Base-by-base conservation (phyloP, 2,888 invertebrate species). In the Nomada goodeniana region DNA sequence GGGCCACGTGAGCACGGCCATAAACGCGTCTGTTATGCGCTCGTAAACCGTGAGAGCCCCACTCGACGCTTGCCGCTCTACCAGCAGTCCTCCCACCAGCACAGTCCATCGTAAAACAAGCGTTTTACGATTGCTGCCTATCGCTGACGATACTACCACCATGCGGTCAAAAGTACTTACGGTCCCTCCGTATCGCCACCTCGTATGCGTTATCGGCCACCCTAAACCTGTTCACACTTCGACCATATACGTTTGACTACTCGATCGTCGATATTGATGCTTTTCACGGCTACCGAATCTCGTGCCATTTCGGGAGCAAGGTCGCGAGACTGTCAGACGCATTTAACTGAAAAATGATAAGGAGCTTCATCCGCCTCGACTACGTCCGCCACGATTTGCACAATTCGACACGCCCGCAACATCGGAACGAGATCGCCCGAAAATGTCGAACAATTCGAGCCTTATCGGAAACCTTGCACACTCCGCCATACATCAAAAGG, bases 11-110 rank as follows among this genome's bases (percentile, higher is more conserved):
- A 93, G 93, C 93, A 91, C 90, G 90, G 91, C 93, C 93, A 93
- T 93, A 93, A 93, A 93, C 93, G 93, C 91, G 92, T 91, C 92
- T 93, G 93, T 93, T 93, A 93, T 92, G 93, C 92, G 92, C 93
- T 93, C 93, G 93, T 93, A 93, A 93, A 93, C 89, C 91, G 91
- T 87, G 89, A 88, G 84, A 91, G 86, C 89, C 91, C 92, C 90
- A 89, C 91, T 90, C 91, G 86, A 85, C 88, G 89, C 74, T 80
- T 76, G 61, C 73, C 78, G 81, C 52, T 80, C 80, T 76, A 76
- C 77, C 82, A 61, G 70, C 64, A 60, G 78, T 88, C 75, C 86
- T 84, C 86, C 87, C 83, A 86, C 81, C 83, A 72, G 76, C 78
- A 83, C 86, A 86, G 84, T 64, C 88, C 89, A 91, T 93, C 93